Percentiles rank a stretch among this genome's conserved stretches.
These are phyloP conservation scores for Habrosyne pyritoides DNA, from an alignment of 2,888 invertebrate species.

Conservation along the genomic window DNA sequence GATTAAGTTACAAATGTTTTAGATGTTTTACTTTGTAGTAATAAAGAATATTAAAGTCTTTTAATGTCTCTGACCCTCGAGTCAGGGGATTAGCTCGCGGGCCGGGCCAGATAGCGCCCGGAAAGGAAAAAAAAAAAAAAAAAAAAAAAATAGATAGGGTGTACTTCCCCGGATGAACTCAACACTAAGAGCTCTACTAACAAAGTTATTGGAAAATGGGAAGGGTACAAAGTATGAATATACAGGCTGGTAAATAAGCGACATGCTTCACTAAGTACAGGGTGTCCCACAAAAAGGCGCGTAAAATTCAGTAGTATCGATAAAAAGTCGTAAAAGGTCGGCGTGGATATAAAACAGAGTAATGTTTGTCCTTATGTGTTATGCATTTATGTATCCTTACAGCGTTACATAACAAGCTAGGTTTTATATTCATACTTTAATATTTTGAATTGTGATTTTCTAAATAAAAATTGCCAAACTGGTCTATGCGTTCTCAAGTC, in stretches of 20 bases:
- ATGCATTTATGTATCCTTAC: not conserved
- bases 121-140: no score
- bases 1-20: no score
- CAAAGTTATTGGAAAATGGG: not conserved
- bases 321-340: slow-evolving; percentile 28
- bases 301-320: slow-evolving; percentile 27
- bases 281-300: slow-evolving; percentile 12
- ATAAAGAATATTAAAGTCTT: no score
- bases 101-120: no score
- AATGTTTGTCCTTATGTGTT: slow-evolving; percentile 30
- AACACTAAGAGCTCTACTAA: no score
- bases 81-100: no score
- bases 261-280: not conserved
- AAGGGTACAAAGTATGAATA: not conserved
- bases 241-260: not conserved
- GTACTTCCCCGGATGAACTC: no score
- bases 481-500: no score
- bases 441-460: not conserved
- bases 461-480: no score
- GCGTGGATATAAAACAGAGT: slow-evolving; percentile 30
- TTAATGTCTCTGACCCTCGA: no score
- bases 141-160: no score
- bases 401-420: slow-evolving; percentile 3
- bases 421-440: not conserved
- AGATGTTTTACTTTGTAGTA: no score